Evolutionary conservation across 2,888 invertebrate genomes (phyloP), one percentile per base, ranked within the genome.

Genomic region (Drosophila paramelanica): DNA sequence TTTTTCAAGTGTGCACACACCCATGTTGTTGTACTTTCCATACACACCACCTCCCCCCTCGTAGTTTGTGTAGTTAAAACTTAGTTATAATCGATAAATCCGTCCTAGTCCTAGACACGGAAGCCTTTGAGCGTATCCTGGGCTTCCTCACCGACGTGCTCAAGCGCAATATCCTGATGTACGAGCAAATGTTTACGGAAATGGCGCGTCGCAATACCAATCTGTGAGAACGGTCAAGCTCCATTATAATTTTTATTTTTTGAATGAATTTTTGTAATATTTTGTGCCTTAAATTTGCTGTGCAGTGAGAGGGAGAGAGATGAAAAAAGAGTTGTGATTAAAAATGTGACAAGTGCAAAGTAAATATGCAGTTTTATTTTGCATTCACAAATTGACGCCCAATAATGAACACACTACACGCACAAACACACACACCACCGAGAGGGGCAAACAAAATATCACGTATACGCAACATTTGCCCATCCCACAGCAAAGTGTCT

Each of bases 101-200:
- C 67, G 64, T 65, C 65, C 94, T 52, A 98, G 98, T 98, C 94
- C 94, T 99, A 93, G 98, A 98, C 93, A 98, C 98, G 90, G 97
- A 97, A 89, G 98, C 99, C 66, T 99, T 99, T 93, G 98, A 99
- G 93, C 96, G 99, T 57, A 95, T 99, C 77, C 94, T 99, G 88
- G 99, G 99, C 58, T 98, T 98, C 58, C 98, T 99, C 93, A 98
- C 98, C 97, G 97, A 99, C 92, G 95, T 99, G 60, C 97, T 99
- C 97, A 98, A 98, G 94, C 95, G 98, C 89, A 98, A 98, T 94
- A 98, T 98, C 90, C 96, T 96, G 92, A 96, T 97, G 93, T 99
- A 99, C 93, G 98, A 98, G 81, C 89, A 90, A 58, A 81, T 88
- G 72, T 81, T 91, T 53, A 78, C 81, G 43, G 87, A 90, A 64